Conservation (phyloP, 2,888 invertebrate species). For the Polymixis lichenea region DNA sequence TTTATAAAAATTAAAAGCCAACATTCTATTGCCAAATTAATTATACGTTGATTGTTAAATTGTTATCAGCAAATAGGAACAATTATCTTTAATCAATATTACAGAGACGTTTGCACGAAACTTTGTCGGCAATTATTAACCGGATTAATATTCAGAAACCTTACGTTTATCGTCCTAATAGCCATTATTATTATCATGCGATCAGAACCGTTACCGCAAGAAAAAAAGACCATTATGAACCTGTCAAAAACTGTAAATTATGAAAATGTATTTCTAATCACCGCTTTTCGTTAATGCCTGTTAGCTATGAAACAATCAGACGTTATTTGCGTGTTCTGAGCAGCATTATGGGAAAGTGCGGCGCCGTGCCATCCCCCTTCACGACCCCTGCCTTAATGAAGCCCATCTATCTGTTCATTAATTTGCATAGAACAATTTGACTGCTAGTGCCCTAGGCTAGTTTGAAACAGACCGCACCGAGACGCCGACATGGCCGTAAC, state of each 20-base stretch:
- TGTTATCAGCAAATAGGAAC: background rate
- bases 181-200: constrained; percentile 40
- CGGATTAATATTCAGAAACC: constrained; percentile 18
- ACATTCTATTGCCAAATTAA: no score
- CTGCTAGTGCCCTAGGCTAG: constrained; percentile 75
- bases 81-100: constrained; percentile 11
- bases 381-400: constrained; percentile 78
- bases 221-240: constrained; percentile 35
- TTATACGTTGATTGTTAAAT: background rate
- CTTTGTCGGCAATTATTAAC: constrained; percentile 8
- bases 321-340: constrained; percentile 78
- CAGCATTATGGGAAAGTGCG: constrained; percentile 75
- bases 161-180: constrained; percentile 13
- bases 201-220: constrained; percentile 13
- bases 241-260: constrained; percentile 42
- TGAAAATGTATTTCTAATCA: constrained; percentile 51
- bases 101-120: constrained; percentile 10
- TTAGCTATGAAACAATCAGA: constrained; percentile 62
- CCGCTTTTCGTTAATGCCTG: constrained; percentile 53
- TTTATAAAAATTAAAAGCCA: background rate
- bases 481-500: constrained; percentile 62
- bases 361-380: constrained; percentile 83
- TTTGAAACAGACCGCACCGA: constrained; percentile 70
- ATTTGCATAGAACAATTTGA: constrained; percentile 86
- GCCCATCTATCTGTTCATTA: constrained; percentile 82